These are phyloP conservation scores for Anastatus disparis DNA, from an alignment of 1,140 invertebrate species.

Conservation along the genomic window DNA sequence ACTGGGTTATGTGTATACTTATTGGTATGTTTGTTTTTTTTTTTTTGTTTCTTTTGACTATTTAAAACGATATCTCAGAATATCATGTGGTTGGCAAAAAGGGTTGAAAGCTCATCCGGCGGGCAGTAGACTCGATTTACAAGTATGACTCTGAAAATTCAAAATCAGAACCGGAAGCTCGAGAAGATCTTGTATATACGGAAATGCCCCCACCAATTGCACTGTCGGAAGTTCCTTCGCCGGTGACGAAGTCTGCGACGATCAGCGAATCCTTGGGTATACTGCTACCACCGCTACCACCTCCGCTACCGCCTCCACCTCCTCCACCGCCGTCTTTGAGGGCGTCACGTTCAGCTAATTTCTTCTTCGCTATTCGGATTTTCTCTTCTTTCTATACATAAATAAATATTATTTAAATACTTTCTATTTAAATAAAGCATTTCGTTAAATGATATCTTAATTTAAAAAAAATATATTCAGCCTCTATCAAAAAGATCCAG, in stretches of 20 bases:
- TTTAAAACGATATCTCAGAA: too few species aligned
- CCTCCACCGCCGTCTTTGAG: slow-evolving; percentile 52
- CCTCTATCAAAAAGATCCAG: too few species aligned
- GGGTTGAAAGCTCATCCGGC: too few species aligned
- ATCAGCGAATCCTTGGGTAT: slow-evolving; percentile 68
- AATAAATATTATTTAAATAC: too few species aligned
- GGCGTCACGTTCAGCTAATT: slow-evolving; percentile 80
- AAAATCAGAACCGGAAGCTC: slow-evolving; percentile 82
- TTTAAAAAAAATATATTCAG: too few species aligned
- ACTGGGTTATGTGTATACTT: slow-evolving; percentile 16
- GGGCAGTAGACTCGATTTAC: slow-evolving; percentile 64
- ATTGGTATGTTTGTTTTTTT: too few species aligned
- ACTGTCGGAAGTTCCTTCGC: slow-evolving; percentile 80
- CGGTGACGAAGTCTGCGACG: slow-evolving; percentile 78
- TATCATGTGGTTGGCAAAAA: too few species aligned
- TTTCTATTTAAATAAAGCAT: too few species aligned
- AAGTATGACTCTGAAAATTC: slow-evolving; percentile 90
- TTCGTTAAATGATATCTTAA: too few species aligned
- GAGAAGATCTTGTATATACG: slow-evolving; percentile 79
- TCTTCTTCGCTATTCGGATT: slow-evolving; percentile 81
- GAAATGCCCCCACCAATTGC: slow-evolving; percentile 77
- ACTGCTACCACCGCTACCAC: slow-evolving; percentile 48
- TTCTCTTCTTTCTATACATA: slow-evolving; percentile 91
- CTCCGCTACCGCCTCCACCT: slow-evolving; percentile 43
- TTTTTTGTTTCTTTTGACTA: too few species aligned